These are phyloP conservation scores for Cranoglanis bouderius DNA, from an alignment of 2,113 vertebrate species.

Conservation along the genomic window DNA sequence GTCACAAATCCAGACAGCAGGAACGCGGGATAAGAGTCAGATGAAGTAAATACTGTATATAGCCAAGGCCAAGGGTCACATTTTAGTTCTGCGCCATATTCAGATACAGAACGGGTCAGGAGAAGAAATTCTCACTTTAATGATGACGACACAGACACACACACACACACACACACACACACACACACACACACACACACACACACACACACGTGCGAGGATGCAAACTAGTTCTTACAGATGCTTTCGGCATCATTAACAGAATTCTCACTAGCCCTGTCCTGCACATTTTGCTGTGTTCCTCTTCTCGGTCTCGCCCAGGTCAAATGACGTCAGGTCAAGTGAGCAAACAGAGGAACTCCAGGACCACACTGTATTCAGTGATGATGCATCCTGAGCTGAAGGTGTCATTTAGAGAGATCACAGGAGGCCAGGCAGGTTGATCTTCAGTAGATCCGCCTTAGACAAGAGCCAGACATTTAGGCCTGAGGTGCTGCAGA, in stretches of 20 bases:
- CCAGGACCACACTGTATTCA: neutral
- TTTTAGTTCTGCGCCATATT: neutral
- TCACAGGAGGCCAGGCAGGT: neutral
- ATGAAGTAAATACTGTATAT: neutral
- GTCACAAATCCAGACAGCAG: neutral
- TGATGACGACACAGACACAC: neutral
- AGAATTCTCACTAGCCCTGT: neutral
- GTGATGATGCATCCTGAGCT: neutral
- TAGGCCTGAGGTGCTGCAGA: neutral
- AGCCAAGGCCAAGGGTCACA: neutral
- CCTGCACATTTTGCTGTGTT: too few species aligned
- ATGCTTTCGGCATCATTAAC: neutral
- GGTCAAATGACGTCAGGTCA: neutral
- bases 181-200: too few species aligned
- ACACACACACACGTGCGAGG: too few species aligned
- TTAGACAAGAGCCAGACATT: too few species aligned
- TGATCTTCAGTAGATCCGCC: too few species aligned
- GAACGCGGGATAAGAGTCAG: neutral
- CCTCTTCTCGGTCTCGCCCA: neutral
- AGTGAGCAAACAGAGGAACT: neutral
- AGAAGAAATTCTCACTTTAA: neutral
- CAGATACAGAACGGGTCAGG: neutral
- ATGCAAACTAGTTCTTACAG: too few species aligned
- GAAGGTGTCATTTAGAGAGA: neutral
- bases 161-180: too few species aligned